Percentiles rank a stretch among this genome's conserved stretches.
These are phyloP conservation scores for Odontamblyopus lacepedii DNA, from an alignment of 2,797 vertebrate species.

Conservation along the genomic window DNA sequence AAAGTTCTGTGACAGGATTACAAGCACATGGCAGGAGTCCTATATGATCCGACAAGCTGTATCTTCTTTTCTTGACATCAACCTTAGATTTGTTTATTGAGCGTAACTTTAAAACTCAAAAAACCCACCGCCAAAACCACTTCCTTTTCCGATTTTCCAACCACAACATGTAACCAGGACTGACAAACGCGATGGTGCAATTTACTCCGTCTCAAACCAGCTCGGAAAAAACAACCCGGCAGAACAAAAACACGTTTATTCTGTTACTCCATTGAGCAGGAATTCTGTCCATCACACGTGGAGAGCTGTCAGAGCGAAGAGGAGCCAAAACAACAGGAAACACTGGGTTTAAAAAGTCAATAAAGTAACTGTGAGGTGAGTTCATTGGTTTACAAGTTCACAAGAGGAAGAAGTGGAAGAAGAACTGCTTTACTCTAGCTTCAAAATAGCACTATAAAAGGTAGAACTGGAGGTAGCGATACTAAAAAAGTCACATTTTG, in stretches of 20 bases:
- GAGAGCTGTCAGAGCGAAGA: not conserved
- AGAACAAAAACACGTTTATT: conserved; percentile 5
- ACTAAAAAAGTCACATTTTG: no score
- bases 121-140: conserved; percentile 34
- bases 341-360: not conserved
- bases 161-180: not conserved
- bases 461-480: no score
- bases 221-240: conserved; percentile 1
- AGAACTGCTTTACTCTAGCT: not conserved
- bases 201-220: conserved; percentile 11
- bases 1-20: no score
- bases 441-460: no score
- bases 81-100: conserved; percentile 31
- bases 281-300: conserved; percentile 18
- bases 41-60: conserved; percentile 26
- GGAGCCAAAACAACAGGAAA: not conserved
- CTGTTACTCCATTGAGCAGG: conserved; percentile 4
- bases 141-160: not conserved
- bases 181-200: conserved; percentile 20
- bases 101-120: conserved; percentile 26
- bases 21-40: no score
- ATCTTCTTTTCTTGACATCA: conserved; percentile 19
- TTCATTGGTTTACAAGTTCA: not conserved
- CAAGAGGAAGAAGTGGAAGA: not conserved
- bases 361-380: not conserved